Evolutionary conservation across 2,888 invertebrate species (phyloP).

Genomic region (Ormyrus labotus): DNA sequence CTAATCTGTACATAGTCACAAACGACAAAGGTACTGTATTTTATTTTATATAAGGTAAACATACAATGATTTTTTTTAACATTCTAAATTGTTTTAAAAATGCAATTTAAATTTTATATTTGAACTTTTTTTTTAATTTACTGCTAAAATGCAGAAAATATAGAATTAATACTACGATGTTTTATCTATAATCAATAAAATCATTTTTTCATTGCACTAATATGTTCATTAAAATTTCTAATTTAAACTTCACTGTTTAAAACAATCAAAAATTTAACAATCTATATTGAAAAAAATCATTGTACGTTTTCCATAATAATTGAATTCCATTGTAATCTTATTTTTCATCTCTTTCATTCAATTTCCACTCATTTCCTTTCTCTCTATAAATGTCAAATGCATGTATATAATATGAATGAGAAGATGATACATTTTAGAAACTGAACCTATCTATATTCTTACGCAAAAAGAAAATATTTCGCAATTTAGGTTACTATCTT

Average conservation of each 20-base stretch:
- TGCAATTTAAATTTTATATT: background rate
- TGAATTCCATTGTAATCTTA: constrained; percentile 36
- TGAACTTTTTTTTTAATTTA: background rate
- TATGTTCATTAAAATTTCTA: background rate
- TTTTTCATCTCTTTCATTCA: constrained; percentile 6
- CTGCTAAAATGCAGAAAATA: background rate
- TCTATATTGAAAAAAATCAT: constrained; percentile 31
- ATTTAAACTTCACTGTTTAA: background rate
- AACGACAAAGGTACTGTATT: constrained; percentile 57
- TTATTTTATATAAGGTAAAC: constrained; percentile 34
- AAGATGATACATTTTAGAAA: constrained; percentile 40
- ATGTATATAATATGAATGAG: constrained; percentile 34
- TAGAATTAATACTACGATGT: background rate
- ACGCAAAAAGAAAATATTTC: constrained; percentile 34
- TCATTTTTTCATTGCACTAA: background rate
- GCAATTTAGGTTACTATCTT: constrained; percentile 24
- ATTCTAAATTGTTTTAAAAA: no score
- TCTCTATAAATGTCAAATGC: constrained; percentile 23
- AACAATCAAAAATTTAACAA: background rate
- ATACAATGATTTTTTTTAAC: constrained; percentile 15
- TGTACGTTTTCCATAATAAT: constrained; percentile 26
- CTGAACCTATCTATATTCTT: constrained; percentile 19
- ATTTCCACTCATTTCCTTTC: background rate
- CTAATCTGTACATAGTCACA: constrained; percentile 58
- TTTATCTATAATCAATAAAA: background rate